A percentile compares a stretch with the other conserved stretches of the same genome.
Evolutionary conservation across 2,888 invertebrate genomes (phyloP).

Genomic region (Synanthedon myopaeformis): DNA sequence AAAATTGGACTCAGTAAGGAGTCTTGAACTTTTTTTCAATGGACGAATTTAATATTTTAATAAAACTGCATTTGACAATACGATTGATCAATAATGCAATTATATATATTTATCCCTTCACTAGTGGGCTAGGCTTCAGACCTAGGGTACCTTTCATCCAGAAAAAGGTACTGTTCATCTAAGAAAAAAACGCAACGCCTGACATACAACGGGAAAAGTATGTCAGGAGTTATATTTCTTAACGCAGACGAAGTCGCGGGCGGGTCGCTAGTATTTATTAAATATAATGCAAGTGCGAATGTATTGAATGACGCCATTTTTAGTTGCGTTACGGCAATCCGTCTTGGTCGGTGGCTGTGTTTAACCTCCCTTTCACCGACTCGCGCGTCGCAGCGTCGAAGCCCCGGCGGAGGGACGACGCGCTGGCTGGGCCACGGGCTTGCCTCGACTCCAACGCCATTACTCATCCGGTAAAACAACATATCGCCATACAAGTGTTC

Average conservation of each 20-base stretch:
- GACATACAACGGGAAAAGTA: too few species aligned
- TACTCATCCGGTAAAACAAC: background rate
- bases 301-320: slow-evolving; percentile 64
- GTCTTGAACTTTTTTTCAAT: too few species aligned
- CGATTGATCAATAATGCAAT: too few species aligned
- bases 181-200: too few species aligned
- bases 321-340: slow-evolving; percentile 61
- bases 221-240: too few species aligned
- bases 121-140: background rate
- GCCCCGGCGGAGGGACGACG: slow-evolving; percentile 29
- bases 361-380: slow-evolving; percentile 65
- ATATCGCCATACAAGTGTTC: slow-evolving; percentile 9
- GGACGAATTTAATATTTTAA: too few species aligned
- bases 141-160: too few species aligned
- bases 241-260: too few species aligned
- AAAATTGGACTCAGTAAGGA: too few species aligned
- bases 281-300: slow-evolving; percentile 51
- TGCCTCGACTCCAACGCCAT: slow-evolving; percentile 10
- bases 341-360: slow-evolving; percentile 31
- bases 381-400: slow-evolving; percentile 4
- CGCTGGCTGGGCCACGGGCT: slow-evolving; percentile 36
- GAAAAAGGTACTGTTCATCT: too few species aligned
- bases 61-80: too few species aligned
- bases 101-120: too few species aligned
- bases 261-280: slow-evolving; percentile 17